These are phyloP conservation scores for Equus przewalskii DNA, from an alignment of 2,113 vertebrate species.

Conservation along the genomic window DNA sequence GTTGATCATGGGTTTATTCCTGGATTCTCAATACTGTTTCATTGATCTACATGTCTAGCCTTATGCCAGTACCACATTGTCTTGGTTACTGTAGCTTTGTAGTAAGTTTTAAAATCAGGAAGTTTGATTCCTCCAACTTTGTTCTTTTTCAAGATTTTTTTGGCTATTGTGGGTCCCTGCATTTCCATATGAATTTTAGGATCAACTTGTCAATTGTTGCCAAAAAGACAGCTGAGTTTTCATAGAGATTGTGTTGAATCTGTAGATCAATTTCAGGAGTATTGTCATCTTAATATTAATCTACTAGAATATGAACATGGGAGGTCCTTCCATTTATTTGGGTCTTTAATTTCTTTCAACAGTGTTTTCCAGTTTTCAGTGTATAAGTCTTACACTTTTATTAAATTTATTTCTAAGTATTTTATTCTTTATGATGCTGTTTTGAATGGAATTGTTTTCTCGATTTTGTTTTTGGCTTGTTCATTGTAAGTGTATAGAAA, in stretches of 20 bases:
- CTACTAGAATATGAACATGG: background rate
- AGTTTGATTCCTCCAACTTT: background rate
- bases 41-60: background rate
- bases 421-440: background rate
- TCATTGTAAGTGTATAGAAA: background rate
- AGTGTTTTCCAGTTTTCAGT: background rate
- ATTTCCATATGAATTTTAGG: background rate
- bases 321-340: background rate
- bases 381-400: background rate
- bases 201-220: background rate
- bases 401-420: background rate
- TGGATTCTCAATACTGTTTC: background rate
- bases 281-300: background rate
- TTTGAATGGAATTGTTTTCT: background rate
- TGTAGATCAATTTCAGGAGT: background rate
- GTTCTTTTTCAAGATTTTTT: background rate
- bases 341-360: background rate
- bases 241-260: background rate
- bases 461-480: background rate
- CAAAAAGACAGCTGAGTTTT: background rate
- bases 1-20: background rate
- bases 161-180: background rate
- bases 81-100: background rate
- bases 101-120: background rate
- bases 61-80: background rate